phyloP scores from a whole-genome alignment of 2,797 vertebrate genomes.

The Distichodus sexfasciatus region DNA sequence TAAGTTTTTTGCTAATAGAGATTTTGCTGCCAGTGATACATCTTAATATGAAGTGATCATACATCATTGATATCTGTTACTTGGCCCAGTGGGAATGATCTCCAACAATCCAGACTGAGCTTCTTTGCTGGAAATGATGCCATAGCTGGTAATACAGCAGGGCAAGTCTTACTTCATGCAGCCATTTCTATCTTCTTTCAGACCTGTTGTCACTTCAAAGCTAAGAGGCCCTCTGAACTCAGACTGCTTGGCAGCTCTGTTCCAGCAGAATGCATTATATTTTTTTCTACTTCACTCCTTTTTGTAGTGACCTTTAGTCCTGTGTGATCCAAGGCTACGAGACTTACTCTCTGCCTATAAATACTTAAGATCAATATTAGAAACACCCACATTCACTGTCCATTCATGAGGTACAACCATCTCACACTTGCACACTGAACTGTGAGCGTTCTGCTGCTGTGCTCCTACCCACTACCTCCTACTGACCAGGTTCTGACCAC shows the following conservation, averaged over 20 bases:
- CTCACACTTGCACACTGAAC: no score
- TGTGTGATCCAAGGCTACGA: not conserved
- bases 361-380: no score
- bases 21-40: no score
- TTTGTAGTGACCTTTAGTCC: no score
- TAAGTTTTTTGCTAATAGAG: no score
- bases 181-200: slow-evolving; percentile 29
- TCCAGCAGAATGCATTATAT: slow-evolving; percentile 15
- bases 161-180: slow-evolving; percentile 15
- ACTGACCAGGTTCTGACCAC: no score
- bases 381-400: no score
- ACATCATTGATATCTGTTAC: not conserved
- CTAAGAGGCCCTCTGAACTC: slow-evolving; percentile 7
- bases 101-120: slow-evolving; percentile 18
- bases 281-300: not conserved
- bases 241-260: not conserved
- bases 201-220: slow-evolving; percentile 31
- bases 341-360: no score
- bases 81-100: not conserved
- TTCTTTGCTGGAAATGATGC: slow-evolving; percentile 36
- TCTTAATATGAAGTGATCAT: not conserved
- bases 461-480: no score
- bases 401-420: no score
- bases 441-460: no score
- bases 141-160: slow-evolving; percentile 26